Evolutionary conservation across 2,888 invertebrate genomes (phyloP).

Genomic region (Drosophila picticornis): DNA sequence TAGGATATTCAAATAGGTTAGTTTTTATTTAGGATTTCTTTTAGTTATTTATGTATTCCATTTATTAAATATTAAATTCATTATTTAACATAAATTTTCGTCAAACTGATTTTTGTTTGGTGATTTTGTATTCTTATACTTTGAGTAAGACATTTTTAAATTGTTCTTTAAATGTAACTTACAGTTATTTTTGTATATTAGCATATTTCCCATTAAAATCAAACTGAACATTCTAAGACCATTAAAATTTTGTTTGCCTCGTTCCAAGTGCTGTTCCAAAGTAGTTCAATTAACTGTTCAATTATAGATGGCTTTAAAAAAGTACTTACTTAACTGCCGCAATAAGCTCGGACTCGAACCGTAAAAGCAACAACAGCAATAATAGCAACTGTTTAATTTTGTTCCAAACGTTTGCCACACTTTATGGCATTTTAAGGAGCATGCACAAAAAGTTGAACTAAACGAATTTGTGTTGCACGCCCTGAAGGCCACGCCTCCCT

Average conservation of each 20-base stretch:
- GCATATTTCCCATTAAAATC: background rate
- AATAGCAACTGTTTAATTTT: conserved; percentile 59
- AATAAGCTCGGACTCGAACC: conserved; percentile 21
- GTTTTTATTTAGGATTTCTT: background rate
- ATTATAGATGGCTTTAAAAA: conserved; percentile 61
- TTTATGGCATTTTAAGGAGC: conserved; percentile 72
- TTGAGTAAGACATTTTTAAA: background rate
- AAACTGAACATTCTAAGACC: background rate
- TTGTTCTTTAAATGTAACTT: background rate
- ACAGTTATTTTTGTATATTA: background rate
- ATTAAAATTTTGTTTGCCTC: background rate
- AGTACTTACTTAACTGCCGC: conserved; percentile 35
- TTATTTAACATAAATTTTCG: background rate
- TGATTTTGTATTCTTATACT: background rate
- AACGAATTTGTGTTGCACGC: conserved; percentile 70
- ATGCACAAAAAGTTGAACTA: conserved; percentile 62
- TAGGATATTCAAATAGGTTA: background rate
- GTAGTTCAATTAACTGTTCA: conserved; percentile 67
- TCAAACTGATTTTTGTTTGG: background rate
- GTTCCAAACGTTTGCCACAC: conserved; percentile 62
- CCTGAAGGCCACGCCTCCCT: background rate
- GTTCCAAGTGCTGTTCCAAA: background rate
- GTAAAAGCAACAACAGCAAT: conserved; percentile 23
- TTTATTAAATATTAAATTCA: background rate
- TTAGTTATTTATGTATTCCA: background rate